A percentile compares a stretch with the other conserved stretches of the same genome.
phyloP scores from a whole-genome alignment of 2,888 invertebrate genomes.

The Scaptomyza parva region DNA sequence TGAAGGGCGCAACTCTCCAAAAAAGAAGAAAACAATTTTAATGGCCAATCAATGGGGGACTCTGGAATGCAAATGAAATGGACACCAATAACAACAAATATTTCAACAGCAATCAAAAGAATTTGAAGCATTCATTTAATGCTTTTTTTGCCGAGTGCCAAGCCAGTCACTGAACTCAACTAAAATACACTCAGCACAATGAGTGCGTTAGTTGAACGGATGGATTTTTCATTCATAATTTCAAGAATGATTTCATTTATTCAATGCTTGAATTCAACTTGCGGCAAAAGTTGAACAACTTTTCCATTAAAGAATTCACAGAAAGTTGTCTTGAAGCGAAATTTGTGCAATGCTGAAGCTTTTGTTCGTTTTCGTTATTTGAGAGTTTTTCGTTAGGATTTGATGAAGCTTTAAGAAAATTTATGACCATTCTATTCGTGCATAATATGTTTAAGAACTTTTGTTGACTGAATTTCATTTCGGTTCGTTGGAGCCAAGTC shows the following conservation, averaged over 20 bases:
- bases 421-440: slow-evolving; percentile 5
- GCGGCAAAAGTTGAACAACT: background rate
- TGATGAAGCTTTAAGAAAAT: slow-evolving; percentile 11
- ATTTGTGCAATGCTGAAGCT: background rate
- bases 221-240: slow-evolving; percentile 14
- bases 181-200: slow-evolving; percentile 22
- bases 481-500: background rate
- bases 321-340: slow-evolving; percentile 1
- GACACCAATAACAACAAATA: slow-evolving; percentile 16
- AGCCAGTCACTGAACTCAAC: slow-evolving; percentile 8
- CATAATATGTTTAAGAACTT: background rate
- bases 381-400: slow-evolving; percentile 11
- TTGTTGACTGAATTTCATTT: slow-evolving; percentile 5
- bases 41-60: slow-evolving; percentile 43
- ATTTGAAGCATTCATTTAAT: slow-evolving; percentile 35
- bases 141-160: slow-evolving; percentile 2
- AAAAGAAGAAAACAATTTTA: slow-evolving; percentile 11
- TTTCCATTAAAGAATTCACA: background rate
- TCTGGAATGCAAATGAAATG: slow-evolving; percentile 52
- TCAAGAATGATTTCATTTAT: slow-evolving; percentile 35
- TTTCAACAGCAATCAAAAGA: slow-evolving; percentile 11
- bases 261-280: slow-evolving; percentile 10
- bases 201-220: slow-evolving; percentile 8
- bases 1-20: slow-evolving; percentile 28
- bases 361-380: slow-evolving; percentile 14